These are phyloP conservation scores for Bovichtus variegatus DNA, from an alignment of 2,797 vertebrate species.

Conservation along the genomic window DNA sequence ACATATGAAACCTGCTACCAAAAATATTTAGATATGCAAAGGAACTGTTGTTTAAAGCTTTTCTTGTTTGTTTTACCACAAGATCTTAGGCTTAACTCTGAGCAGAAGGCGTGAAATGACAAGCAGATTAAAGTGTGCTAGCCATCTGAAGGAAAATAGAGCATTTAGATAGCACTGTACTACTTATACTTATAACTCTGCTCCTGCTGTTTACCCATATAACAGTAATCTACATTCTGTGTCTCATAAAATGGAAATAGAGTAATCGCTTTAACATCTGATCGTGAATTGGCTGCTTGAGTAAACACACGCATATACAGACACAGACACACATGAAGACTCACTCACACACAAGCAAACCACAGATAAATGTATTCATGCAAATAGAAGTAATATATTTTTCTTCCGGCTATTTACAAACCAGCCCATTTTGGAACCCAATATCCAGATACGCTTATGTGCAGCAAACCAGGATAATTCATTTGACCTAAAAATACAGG, in stretches of 20 bases:
- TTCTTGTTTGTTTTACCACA: constrained; percentile 49
- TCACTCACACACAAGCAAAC: constrained; percentile 27
- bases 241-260: constrained; percentile 62
- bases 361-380: constrained; percentile 65
- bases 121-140: constrained; percentile 61
- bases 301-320: constrained; percentile 61
- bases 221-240: constrained; percentile 50
- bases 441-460: constrained; percentile 64
- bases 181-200: constrained; percentile 38
- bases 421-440: constrained; percentile 57
- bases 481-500: constrained; percentile 65
- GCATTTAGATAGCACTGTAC: constrained; percentile 61
- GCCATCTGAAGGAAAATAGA: constrained; percentile 59
- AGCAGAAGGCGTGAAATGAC: constrained; percentile 47
- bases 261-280: constrained; percentile 67
- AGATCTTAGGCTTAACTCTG: constrained; percentile 41
- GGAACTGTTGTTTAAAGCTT: constrained; percentile 41
- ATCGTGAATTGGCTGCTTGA: constrained; percentile 63
- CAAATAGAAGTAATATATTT: constrained; percentile 65
- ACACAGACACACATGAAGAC: constrained; percentile 62
- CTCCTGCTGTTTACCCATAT: constrained; percentile 38
- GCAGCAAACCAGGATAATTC: constrained; percentile 67
- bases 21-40: constrained; percentile 23
- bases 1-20: constrained; percentile 21
- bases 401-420: constrained; percentile 73